A percentile compares a stretch with the other conserved stretches of the same genome.
Conservation (phyloP, 2,113 vertebrate species). For the Pyxicephalus adspersus region DNA sequence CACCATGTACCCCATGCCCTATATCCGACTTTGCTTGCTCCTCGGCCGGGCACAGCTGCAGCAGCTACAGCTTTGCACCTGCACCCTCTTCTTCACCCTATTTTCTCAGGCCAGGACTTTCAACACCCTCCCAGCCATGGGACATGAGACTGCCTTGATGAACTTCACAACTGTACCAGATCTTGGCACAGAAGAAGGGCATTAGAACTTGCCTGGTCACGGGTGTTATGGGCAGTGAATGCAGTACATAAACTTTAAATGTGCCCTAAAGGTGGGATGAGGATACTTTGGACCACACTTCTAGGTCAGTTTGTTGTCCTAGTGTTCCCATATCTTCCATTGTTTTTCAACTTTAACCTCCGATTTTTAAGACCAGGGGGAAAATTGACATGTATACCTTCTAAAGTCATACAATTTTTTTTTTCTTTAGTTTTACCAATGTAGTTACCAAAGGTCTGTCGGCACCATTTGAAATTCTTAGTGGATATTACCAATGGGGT, state of each 20-base stretch:
- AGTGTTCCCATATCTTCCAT: constrained; percentile 1
- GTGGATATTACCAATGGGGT: too few species aligned
- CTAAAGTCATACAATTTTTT: too few species aligned
- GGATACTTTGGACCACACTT: not conserved
- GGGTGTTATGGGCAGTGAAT: not conserved
- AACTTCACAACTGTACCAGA: not conserved
- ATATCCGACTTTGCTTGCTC: constrained; percentile 91
- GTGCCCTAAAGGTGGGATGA: not conserved
- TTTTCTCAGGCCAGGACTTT: constrained; percentile 99
- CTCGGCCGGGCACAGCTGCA: constrained; percentile 80
- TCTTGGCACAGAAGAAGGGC: not conserved
- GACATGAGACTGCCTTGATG: constrained; percentile 77
- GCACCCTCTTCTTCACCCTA: constrained; percentile 94
- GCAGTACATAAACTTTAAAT: not conserved
- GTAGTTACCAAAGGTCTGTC: too few species aligned
- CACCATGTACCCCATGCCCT: constrained; percentile 91
- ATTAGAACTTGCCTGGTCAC: not conserved
- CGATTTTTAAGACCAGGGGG: too few species aligned
- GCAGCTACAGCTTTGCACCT: constrained; percentile 91
- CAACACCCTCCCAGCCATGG: constrained; percentile 96
- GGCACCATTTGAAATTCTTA: too few species aligned
- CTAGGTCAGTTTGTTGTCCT: not conserved
- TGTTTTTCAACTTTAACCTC: not conserved
- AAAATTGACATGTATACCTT: too few species aligned
- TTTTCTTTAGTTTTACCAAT: too few species aligned